These are phyloP conservation scores for Microctenopoma lineatum DNA, from an alignment of 2,797 vertebrate species.

Conservation along the genomic window DNA sequence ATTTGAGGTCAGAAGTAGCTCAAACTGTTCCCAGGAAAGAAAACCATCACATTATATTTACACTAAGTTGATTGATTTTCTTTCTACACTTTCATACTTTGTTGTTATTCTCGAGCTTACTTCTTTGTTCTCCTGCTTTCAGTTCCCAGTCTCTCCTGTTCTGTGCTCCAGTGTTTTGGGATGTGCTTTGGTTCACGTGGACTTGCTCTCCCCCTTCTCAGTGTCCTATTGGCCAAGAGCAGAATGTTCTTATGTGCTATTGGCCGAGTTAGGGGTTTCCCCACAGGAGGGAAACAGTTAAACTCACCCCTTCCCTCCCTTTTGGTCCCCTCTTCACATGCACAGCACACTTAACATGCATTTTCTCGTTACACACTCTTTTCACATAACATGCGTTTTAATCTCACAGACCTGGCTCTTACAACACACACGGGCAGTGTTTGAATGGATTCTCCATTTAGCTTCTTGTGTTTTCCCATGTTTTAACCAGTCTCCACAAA, in stretches of 20 bases:
- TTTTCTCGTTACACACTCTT: too few relatives aligned
- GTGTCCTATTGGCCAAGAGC: constrained; percentile 37
- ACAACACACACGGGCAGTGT: too few relatives aligned
- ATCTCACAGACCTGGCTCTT: too few relatives aligned
- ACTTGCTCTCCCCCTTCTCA: constrained; percentile 20
- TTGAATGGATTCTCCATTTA: too few relatives aligned
- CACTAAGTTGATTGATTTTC: too few relatives aligned
- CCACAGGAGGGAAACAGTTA: background rate
- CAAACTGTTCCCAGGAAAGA: too few relatives aligned
- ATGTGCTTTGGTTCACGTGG: constrained; percentile 31
- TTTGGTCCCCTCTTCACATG: constrained; percentile 31
- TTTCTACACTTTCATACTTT: background rate
- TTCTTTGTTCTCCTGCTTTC: background rate
- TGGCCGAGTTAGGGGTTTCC: constrained; percentile 21
- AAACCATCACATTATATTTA: too few relatives aligned
- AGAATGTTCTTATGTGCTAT: background rate
- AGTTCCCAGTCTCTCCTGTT: constrained; percentile 10
- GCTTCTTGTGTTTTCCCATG: too few relatives aligned
- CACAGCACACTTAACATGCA: constrained; percentile 42
- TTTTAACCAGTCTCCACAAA: too few relatives aligned
- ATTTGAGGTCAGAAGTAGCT: too few relatives aligned
- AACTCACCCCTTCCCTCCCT: constrained; percentile 1
- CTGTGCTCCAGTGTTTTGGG: constrained; percentile 46
- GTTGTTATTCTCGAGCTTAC: background rate
- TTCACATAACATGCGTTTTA: too few relatives aligned